These are phyloP conservation scores for Sebastolobus alascanus DNA, from an alignment of 2,797 vertebrate genomes.

Conservation along the genomic window DNA sequence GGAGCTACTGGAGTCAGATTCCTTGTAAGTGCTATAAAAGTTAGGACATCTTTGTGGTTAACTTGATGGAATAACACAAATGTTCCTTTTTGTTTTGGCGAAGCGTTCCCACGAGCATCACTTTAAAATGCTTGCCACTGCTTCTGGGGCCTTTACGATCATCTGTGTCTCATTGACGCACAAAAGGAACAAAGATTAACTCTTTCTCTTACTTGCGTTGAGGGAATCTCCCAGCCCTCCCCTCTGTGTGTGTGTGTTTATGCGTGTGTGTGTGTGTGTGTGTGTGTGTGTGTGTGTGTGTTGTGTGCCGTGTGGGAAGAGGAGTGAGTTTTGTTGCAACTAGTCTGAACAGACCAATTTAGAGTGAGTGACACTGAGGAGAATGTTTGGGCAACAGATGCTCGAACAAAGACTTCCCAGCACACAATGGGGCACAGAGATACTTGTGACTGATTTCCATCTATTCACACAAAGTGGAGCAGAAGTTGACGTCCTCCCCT, in stretches of 20 bases:
- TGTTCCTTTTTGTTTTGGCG: not conserved
- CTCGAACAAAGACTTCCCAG: slow-evolving; percentile 73
- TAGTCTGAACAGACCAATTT: slow-evolving; percentile 70
- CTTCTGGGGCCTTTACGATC: slow-evolving; percentile 44
- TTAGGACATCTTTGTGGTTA: not conserved
- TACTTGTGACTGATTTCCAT: slow-evolving; percentile 80
- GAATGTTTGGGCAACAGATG: slow-evolving; percentile 83
- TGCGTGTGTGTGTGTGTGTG: not conserved
- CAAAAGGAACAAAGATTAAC: slow-evolving; percentile 69
- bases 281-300: slow-evolving; percentile 20
- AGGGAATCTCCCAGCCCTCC: slow-evolving; percentile 49
- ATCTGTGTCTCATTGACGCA: slow-evolving; percentile 53
- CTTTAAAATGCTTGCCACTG: slow-evolving; percentile 18
- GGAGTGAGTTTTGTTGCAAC: slow-evolving; percentile 64
- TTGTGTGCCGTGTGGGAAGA: slow-evolving; percentile 52
- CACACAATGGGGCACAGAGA: slow-evolving; percentile 71
- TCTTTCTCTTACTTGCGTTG: slow-evolving; percentile 47
- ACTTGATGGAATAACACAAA: not conserved
- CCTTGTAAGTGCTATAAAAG: not conserved
- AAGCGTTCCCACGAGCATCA: slow-evolving; percentile 46
- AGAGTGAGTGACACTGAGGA: slow-evolving; percentile 70
- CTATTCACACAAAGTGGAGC: slow-evolving; percentile 78
- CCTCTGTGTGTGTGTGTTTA: slow-evolving; percentile 21
- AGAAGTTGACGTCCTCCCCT: slow-evolving; percentile 71
- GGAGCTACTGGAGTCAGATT: not conserved